A percentile compares a stretch with the other conserved stretches of the same genome.
phyloP scores from a whole-genome alignment of 2,113 vertebrate genomes.

The Amia ocellicauda region DNA sequence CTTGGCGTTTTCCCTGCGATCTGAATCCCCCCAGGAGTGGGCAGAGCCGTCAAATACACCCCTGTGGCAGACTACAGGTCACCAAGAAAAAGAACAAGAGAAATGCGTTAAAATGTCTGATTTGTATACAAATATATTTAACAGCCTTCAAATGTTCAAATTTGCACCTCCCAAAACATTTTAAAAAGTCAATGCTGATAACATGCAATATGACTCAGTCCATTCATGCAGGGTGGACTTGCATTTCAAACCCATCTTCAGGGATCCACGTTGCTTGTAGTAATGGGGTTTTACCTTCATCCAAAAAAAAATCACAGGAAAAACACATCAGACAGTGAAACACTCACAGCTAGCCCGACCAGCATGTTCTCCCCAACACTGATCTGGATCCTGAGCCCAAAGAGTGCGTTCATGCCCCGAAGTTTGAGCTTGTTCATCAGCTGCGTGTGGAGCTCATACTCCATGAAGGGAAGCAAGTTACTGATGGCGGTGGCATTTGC shows the following conservation, averaged over 20 bases:
- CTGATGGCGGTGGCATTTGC: conserved; percentile 91
- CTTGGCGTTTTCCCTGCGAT: conserved; percentile 90
- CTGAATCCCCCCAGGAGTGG: conserved; percentile 90
- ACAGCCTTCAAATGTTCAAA: not conserved
- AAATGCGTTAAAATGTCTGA: no score
- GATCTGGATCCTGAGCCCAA: conserved; percentile 92
- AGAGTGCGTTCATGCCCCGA: conserved; percentile 92
- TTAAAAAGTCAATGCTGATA: not conserved
- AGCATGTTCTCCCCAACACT: conserved; percentile 96
- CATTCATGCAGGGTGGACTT: no score
- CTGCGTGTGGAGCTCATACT: conserved; percentile 96
- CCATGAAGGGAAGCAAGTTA: conserved; percentile 94
- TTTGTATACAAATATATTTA: conserved; percentile 9
- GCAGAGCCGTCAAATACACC: conserved; percentile 87
- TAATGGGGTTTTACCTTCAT: no score
- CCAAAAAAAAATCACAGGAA: no score
- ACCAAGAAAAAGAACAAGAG: conserved; percentile 11
- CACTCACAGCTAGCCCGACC: conserved; percentile 89
- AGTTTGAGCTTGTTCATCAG: conserved; percentile 98
- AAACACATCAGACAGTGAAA: conserved; percentile 18
- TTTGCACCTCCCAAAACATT: not conserved
- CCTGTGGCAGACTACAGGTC: conserved; percentile 87
- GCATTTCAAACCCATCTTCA: no score
- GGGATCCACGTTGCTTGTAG: no score
- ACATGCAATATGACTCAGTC: no score